phyloP scores from a whole-genome alignment of 2,797 vertebrate species.

The Malurus leucopterus region DNA sequence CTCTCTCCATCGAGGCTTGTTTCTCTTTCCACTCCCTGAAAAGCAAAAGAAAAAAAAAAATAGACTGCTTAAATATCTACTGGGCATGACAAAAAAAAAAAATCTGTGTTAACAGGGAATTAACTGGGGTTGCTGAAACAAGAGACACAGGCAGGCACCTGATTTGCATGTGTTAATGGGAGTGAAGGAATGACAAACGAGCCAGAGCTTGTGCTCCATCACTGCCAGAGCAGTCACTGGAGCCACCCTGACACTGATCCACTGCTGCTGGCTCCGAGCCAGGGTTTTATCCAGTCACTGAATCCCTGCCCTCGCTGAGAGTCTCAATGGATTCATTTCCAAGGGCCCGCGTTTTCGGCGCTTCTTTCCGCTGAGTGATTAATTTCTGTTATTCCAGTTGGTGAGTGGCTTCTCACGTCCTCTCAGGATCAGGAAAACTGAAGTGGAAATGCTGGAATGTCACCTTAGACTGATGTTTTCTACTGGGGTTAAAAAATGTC shows the following conservation, averaged over 20 bases:
- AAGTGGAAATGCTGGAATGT: background rate
- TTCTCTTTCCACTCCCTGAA: background rate
- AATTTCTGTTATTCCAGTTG: background rate
- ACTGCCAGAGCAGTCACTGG: background rate
- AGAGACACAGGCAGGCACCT: background rate
- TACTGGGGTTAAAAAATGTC: background rate
- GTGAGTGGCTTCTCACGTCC: background rate
- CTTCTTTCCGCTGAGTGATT: background rate
- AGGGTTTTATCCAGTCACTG: background rate
- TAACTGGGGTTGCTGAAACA: slow-evolving; percentile 6
- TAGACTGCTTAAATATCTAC: background rate
- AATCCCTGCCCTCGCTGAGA: slow-evolving; percentile 11
- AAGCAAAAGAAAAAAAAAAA: background rate
- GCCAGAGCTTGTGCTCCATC: background rate
- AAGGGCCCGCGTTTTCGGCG: background rate
- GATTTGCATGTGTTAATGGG: slow-evolving; percentile 34
- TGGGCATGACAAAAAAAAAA: background rate
- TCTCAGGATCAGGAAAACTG: background rate
- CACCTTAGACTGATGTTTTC: background rate
- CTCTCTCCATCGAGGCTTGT: background rate
- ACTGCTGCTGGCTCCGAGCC: background rate
- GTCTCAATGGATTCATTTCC: background rate
- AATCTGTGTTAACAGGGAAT: background rate
- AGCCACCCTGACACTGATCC: slow-evolving; percentile 13
- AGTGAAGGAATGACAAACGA: background rate